A percentile compares a stretch with the other conserved stretches of the same genome.
These are phyloP conservation scores for Micromys minutus DNA, from an alignment of 2,113 vertebrate species.

Conservation along the genomic window DNA sequence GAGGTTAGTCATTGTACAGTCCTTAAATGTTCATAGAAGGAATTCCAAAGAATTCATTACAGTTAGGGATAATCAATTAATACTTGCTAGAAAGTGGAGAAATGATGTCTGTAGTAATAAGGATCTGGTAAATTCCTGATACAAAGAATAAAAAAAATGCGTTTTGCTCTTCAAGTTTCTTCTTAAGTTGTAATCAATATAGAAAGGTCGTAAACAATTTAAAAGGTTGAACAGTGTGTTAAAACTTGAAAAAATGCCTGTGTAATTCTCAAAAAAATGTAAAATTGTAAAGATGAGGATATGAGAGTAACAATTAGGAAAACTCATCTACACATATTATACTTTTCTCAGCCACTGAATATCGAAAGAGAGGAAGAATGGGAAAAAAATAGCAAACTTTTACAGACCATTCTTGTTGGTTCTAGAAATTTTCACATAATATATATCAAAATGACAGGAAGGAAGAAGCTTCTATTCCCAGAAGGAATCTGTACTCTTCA, in stretches of 20 bases:
- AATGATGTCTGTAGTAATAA: background rate
- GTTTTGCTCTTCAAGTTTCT: background rate
- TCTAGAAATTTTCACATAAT: background rate
- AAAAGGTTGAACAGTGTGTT: background rate
- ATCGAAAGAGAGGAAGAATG: background rate
- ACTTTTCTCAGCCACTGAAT: background rate
- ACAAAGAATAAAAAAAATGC: no score
- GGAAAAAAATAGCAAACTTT: background rate
- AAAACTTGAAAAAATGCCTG: background rate
- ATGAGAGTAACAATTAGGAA: background rate
- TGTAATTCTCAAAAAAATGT: background rate
- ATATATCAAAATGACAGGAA: constrained; percentile 34
- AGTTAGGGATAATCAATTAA: background rate
- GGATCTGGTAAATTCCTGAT: background rate
- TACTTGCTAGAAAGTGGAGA: background rate
- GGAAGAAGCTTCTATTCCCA: background rate
- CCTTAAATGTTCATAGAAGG: background rate
- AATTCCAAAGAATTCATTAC: background rate
- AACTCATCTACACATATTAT: background rate
- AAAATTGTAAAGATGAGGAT: background rate
- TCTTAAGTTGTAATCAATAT: background rate
- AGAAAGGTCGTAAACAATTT: background rate
- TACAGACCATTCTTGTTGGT: background rate
- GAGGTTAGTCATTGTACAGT: background rate
- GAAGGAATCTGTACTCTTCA: background rate